Conservation (phyloP, 2,888 invertebrate genomes). For the Metopia argyrocephala region DNA sequence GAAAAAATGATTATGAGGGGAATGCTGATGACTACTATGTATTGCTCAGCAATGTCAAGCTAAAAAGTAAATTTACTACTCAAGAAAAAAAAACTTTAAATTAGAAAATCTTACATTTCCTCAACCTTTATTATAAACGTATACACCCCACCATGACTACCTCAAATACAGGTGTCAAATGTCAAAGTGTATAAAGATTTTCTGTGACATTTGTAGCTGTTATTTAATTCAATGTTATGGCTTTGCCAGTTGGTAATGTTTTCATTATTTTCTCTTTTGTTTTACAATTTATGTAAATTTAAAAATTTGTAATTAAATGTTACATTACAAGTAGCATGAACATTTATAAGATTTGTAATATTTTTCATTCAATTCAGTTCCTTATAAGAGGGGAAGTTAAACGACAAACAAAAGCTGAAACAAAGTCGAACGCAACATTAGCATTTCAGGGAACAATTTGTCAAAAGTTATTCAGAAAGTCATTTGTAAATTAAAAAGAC, state of each 20-base stretch:
- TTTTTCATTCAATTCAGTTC: slow-evolving; percentile 18
- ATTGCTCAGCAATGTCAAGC: too few species aligned
- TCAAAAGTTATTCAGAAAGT: neutral
- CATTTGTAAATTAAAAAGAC: neutral
- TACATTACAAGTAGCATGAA: slow-evolving; percentile 38
- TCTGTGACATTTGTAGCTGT: slow-evolving; percentile 9
- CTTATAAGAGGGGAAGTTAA: too few species aligned
- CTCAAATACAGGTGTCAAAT: slow-evolving; percentile 33
- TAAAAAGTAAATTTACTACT: too few species aligned
- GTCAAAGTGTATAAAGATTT: slow-evolving; percentile 40
- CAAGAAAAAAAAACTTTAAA: too few species aligned
- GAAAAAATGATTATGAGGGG: too few species aligned
- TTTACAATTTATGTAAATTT: slow-evolving; percentile 48
- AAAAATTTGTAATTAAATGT: slow-evolving; percentile 51
- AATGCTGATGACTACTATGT: neutral
- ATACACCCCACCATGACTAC: neutral
- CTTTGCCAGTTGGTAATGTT: neutral
- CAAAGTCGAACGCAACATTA: neutral
- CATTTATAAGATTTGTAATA: slow-evolving; percentile 36
- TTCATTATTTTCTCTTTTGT: neutral
- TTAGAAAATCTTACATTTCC: neutral
- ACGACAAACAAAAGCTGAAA: neutral
- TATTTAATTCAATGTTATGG: slow-evolving; percentile 10
- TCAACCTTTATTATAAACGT: neutral
- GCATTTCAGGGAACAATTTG: neutral